Percentiles rank a stretch among this genome's conserved stretches.
These are phyloP conservation scores for Fregata magnificens DNA, from an alignment of 2,113 vertebrate genomes.

Conservation along the genomic window DNA sequence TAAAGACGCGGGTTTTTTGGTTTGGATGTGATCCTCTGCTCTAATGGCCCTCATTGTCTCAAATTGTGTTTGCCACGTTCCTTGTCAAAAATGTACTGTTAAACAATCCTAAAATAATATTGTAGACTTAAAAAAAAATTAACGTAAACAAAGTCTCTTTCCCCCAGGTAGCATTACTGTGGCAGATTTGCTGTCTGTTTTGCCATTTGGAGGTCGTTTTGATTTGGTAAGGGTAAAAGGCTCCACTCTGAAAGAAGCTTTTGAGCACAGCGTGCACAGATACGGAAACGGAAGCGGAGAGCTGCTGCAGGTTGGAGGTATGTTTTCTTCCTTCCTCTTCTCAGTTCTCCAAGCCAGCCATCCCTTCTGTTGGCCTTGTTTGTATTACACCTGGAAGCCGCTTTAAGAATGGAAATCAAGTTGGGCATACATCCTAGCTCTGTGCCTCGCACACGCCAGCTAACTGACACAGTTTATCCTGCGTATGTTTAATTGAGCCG, in stretches of 20 bases:
- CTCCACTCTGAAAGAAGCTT: conserved; percentile 82
- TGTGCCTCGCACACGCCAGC: fast-evolving
- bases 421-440: neutral
- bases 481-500: fast-evolving
- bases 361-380: neutral
- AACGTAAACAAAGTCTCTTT: neutral
- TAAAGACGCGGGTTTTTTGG: neutral
- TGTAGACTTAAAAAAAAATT: neutral
- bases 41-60: neutral
- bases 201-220: conserved; percentile 90
- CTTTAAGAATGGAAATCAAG: neutral
- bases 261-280: conserved; percentile 86
- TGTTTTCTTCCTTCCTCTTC: neutral
- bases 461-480: neutral
- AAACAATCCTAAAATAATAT: neutral
- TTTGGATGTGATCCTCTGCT: neutral
- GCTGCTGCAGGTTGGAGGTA: conserved; percentile 94
- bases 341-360: neutral
- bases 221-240: conserved; percentile 87
- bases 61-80: neutral
- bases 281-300: conserved; percentile 83
- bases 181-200: conserved; percentile 86
- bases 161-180: conserved; percentile 85
- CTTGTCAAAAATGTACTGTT: neutral
- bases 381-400: neutral